Evolutionary conservation across 2,113 vertebrate genomes (phyloP).

Genomic region (Cromileptes altivelis): DNA sequence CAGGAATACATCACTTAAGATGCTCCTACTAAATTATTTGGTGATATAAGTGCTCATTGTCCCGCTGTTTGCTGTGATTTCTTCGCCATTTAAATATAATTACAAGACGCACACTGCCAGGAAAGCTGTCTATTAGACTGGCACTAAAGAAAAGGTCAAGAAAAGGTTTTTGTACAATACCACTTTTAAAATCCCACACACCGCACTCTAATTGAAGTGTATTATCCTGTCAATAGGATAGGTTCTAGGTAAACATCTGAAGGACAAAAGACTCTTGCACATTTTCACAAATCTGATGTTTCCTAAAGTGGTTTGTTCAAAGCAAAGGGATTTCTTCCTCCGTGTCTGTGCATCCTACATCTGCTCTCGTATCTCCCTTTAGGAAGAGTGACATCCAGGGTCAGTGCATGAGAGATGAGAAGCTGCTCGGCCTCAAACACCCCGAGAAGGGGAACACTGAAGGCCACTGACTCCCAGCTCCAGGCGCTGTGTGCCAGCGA

Average conservation of each 20-base stretch:
- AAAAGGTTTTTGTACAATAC: background rate
- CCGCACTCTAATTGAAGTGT: background rate
- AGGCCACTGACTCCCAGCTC: slow-evolving; percentile 36
- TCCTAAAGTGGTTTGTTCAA: slow-evolving; percentile 2
- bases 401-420: slow-evolving; percentile 59
- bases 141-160: background rate
- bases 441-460: slow-evolving; percentile 26
- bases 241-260: background rate
- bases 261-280: background rate
- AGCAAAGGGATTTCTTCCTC: background rate
- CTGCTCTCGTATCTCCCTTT: slow-evolving; percentile 27
- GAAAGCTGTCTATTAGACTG: background rate
- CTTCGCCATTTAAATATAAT: slow-evolving; percentile 5
- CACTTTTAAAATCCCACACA: background rate
- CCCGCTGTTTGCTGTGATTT: slow-evolving; percentile 28
- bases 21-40: slow-evolving; percentile 35
- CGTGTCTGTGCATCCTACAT: slow-evolving; percentile 21
- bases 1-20: slow-evolving; percentile 3
- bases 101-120: background rate
- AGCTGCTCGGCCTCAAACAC: slow-evolving; percentile 53
- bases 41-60: background rate
- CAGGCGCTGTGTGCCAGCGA: slow-evolving; percentile 27
- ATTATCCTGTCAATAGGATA: background rate
- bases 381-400: slow-evolving; percentile 40
- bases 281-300: background rate